phyloP scores from a whole-genome alignment of 2,113 vertebrate genomes.

The Macheiramphus alcinus region DNA sequence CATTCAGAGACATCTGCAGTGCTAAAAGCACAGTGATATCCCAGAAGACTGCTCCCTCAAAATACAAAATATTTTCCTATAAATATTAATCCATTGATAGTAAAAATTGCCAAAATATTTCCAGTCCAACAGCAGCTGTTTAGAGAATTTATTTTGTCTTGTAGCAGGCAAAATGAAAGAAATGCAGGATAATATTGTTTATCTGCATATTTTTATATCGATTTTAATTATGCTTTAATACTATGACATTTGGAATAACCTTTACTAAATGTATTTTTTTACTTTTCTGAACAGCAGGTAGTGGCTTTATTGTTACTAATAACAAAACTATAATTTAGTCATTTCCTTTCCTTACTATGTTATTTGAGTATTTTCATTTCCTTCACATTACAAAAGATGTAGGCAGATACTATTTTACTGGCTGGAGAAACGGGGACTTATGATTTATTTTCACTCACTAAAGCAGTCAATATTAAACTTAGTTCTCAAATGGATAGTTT shows the following conservation, averaged over 20 bases:
- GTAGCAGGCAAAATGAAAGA: not conserved
- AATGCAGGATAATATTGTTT: not conserved
- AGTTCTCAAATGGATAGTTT: not conserved
- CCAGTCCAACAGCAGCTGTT: not conserved
- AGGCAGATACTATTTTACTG: not conserved
- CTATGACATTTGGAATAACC: constrained; percentile 5
- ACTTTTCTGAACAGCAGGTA: not conserved
- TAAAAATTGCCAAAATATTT: constrained; percentile 10
- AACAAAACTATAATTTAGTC: not conserved
- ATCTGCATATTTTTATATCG: not conserved
- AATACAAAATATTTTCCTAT: constrained; percentile 32
- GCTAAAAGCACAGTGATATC: constrained; percentile 13
- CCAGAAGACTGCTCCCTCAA: not conserved
- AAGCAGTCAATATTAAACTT: not conserved
- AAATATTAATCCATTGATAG: constrained; percentile 24
- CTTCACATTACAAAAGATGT: not conserved
- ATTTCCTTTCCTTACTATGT: not conserved
- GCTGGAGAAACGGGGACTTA: not conserved
- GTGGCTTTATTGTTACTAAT: not conserved
- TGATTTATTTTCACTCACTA: not conserved
- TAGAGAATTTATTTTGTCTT: not conserved
- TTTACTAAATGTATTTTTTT: constrained; percentile 17
- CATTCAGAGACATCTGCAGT: constrained; percentile 28
- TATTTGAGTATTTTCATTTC: not conserved
- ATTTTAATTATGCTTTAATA: constrained; percentile 22